phyloP scores from a whole-genome alignment of 2,113 vertebrate genomes.

The Orthonyx spaldingii region DNA sequence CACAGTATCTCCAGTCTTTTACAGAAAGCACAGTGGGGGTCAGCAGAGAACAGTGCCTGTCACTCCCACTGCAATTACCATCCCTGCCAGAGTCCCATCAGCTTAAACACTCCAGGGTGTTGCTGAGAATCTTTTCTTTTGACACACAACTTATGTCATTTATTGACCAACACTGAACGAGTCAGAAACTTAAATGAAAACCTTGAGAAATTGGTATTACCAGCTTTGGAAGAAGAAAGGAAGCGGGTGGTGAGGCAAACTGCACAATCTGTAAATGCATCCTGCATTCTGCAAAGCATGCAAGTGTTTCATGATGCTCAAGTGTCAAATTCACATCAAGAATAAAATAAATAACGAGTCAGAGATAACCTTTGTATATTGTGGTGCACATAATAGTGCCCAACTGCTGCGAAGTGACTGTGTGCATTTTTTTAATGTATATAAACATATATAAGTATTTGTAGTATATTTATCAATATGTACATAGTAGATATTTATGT shows the following conservation, averaged over 20 bases:
- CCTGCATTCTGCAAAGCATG: not conserved
- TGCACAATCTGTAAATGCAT: not conserved
- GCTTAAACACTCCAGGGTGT: not conserved
- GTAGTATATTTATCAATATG: not conserved
- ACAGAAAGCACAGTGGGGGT: not conserved
- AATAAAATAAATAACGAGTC: not conserved
- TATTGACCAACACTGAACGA: not conserved
- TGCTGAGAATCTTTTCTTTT: not conserved
- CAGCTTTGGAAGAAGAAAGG: not conserved
- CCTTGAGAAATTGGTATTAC: not conserved
- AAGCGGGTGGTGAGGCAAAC: not conserved
- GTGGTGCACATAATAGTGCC: rapidly evolving
- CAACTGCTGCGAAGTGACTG: not conserved
- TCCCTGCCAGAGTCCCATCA: not conserved
- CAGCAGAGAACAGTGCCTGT: not conserved
- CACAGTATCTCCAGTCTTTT: rapidly evolving
- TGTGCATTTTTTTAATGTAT: not conserved
- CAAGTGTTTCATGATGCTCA: not conserved
- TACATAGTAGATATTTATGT: not conserved
- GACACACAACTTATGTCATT: not conserved
- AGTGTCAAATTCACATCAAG: not conserved
- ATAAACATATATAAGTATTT: not conserved
- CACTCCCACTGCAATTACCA: not conserved
- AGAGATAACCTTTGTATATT: not conserved
- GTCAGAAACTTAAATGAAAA: not conserved